A percentile compares a stretch with the other conserved stretches of the same genome.
phyloP scores from a whole-genome alignment of 2,113 vertebrate genomes.

The Cavia porcellus region DNA sequence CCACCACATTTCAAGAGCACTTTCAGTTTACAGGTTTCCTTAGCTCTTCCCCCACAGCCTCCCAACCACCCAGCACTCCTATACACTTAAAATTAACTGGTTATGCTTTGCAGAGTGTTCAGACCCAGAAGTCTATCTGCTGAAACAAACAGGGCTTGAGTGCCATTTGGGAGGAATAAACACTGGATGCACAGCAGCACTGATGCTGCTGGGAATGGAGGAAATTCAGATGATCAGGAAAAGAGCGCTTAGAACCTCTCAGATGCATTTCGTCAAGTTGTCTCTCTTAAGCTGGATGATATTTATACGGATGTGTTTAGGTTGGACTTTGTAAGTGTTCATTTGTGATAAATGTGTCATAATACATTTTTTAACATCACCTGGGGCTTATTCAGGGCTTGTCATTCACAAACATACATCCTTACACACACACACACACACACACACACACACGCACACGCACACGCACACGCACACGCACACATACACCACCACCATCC shows the following conservation, averaged over 20 bases:
- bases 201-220: too few species aligned
- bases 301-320: slow-evolving; percentile 32
- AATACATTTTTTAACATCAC: not conserved
- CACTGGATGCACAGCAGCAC: too few species aligned
- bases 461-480: not conserved
- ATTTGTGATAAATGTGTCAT: slow-evolving; percentile 56
- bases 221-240: not conserved
- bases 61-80: not conserved
- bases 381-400: not conserved
- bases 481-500: not conserved
- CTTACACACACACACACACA: not conserved
- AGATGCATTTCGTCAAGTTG: not conserved
- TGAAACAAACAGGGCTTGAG: not conserved
- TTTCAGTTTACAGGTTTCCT: not conserved
- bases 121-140: not conserved
- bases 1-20: not conserved
- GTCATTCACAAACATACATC: not conserved
- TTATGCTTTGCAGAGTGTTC: not conserved
- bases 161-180: not conserved
- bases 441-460: too few species aligned
- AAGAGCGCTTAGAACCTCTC: not conserved
- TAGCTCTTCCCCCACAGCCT: not conserved
- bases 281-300: not conserved
- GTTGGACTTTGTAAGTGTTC: slow-evolving; percentile 46
- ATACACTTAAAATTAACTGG: not conserved